Base-by-base conservation (phyloP, 2,888 invertebrate species). In the Lochmaea capreae region DNA sequence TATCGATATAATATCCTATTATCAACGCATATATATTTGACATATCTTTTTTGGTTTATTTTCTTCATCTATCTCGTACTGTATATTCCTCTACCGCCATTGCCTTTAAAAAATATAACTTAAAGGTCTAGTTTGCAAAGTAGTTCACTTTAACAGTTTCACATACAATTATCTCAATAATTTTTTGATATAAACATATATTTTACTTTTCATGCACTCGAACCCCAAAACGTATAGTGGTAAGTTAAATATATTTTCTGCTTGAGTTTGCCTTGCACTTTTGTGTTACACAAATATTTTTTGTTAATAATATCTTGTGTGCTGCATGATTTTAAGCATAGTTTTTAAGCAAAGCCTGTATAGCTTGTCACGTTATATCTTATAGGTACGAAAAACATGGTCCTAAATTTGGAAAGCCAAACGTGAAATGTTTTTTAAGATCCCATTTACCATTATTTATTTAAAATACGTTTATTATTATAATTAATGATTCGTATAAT, bases 161-260 rank as follows among this genome's bases (percentile, higher is more conserved):
- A 8, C 11, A 8, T 43, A 11, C 43, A 43, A 46, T 46, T 12
- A 46, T 11, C 46, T 12, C 9, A 52, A 14, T 52, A 9, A 16
- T 54, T 54, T 54, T 11, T 54, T 54, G 10, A 54, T 16, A 16
- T 18, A 16, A 54, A 54, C 16, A 54, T 54, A 54, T 54, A 54
- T 54, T 54, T 54, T 54, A 54, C 54, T 54, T 54, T 54, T 54
- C 54, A 54, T 54, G 54, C 54, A 16, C 54, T 9, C 16, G 8
- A 54, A 16, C 26, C 26, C 59, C n/a, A 8, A 59, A 59, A 33
- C n/a, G 33, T 59, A 33, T 14, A 59, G 59, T 6, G 59, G 59
- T 59, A 59, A 59, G 59, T 59, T 59, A 26, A 33, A 59, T 59
- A 14, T 14, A 59, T 26, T 12, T 33, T 59, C 9, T 59, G 59